These are phyloP conservation scores for Falco columbarius DNA, from an alignment of 2,797 vertebrate species.

Conservation along the genomic window DNA sequence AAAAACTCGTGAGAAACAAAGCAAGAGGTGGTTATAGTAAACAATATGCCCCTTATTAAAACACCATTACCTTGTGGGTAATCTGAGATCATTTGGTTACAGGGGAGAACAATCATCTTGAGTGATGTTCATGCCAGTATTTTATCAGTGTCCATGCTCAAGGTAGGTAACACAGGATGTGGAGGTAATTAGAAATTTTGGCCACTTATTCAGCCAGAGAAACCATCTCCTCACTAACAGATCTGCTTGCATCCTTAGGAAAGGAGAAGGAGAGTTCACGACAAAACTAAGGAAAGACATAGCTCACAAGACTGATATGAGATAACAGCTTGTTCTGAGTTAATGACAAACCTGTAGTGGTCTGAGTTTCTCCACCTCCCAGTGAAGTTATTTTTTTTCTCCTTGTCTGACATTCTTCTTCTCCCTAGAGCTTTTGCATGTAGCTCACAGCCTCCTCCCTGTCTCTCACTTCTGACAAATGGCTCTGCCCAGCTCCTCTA, in stretches of 20 bases:
- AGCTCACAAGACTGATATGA: neutral
- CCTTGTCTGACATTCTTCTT: neutral
- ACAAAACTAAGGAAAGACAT: neutral
- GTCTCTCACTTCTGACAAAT: neutral
- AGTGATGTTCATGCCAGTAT: neutral
- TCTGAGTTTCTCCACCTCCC: neutral
- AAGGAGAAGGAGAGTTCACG: neutral
- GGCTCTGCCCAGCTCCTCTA: neutral
- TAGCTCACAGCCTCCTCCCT: neutral
- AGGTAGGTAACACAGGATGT: neutral
- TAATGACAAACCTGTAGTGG: neutral
- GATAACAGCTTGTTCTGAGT: neutral
- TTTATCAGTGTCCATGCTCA: neutral
- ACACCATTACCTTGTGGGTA: neutral
- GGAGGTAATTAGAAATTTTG: neutral
- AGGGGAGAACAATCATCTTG: rapidly evolving
- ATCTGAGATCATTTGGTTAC: neutral
- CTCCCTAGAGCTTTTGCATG: neutral
- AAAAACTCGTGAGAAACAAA: neutral
- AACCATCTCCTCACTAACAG: neutral
- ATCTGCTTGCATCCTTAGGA: neutral
- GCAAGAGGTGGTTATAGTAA: neutral
- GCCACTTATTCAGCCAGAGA: neutral
- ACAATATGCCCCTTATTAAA: neutral
- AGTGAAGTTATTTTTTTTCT: neutral